Evolutionary conservation across 2,113 vertebrate genomes (phyloP).

Genomic region (Myiagra hebetior): DNA sequence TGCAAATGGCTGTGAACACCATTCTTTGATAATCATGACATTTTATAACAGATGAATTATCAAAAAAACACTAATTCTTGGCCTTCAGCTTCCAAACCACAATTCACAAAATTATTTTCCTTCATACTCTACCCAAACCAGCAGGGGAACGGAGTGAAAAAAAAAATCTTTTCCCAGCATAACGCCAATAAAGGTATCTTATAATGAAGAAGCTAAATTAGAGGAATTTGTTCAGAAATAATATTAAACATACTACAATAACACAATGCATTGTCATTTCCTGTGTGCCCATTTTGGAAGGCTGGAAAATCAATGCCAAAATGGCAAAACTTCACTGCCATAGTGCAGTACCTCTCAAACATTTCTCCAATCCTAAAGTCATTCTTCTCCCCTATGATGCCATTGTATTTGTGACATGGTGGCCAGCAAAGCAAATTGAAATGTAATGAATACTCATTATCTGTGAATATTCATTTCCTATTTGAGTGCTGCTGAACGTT

Average conservation of each 20-base stretch:
- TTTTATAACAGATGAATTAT: background rate
- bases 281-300: background rate
- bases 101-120: background rate
- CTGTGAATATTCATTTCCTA: slow-evolving; percentile 5
- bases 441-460: background rate
- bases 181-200: background rate
- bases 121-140: background rate
- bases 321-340: background rate
- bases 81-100: background rate
- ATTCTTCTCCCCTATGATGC: background rate
- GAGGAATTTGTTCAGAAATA: background rate
- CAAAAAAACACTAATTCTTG: background rate
- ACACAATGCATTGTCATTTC: background rate
- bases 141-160: background rate
- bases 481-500: background rate
- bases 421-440: slow-evolving; percentile 32
- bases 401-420: background rate
- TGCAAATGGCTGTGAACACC: background rate
- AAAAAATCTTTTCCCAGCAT: background rate
- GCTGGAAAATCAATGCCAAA: background rate
- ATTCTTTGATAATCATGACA: background rate
- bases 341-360: background rate
- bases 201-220: background rate
- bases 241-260: background rate
- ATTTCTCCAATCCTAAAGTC: background rate